These are phyloP conservation scores for Himantopus leucocephalus DNA, from an alignment of 2,113 vertebrate genomes.

Conservation along the genomic window DNA sequence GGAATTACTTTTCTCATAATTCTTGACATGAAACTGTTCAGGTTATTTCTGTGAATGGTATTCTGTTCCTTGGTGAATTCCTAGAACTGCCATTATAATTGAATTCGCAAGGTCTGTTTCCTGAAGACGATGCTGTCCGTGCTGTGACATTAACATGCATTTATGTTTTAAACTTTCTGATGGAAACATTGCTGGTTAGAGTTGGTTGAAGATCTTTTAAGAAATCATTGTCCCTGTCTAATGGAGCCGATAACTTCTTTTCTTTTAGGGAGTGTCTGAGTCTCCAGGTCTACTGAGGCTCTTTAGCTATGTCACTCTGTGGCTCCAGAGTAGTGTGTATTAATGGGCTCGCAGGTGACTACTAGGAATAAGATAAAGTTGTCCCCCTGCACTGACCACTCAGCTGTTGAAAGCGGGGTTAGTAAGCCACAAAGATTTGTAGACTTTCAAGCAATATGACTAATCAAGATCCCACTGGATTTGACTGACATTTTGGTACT, in stretches of 20 bases:
- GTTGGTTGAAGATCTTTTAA: not conserved
- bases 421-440: not conserved
- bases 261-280: not conserved
- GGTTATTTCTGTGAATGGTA: not conserved
- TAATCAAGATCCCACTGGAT: not conserved
- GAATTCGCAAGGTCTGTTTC: not conserved
- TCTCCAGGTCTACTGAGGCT: not conserved
- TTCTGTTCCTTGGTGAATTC: not conserved
- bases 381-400: not conserved
- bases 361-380: not conserved
- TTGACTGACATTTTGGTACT: constrained; percentile 5
- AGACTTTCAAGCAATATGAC: not conserved
- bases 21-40: not conserved
- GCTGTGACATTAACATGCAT: not conserved
- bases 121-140: not conserved
- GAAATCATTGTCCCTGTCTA: fast-evolving
- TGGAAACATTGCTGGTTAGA: not conserved
- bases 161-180: not conserved
- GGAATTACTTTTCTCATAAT: not conserved
- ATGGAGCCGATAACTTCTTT: not conserved
- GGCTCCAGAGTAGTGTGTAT: not conserved
- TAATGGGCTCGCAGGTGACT: not conserved
- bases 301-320: fast-evolving
- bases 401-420: not conserved
- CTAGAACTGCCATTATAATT: not conserved